Evolutionary conservation across 2,113 vertebrate genomes (phyloP).

Genomic region (Condylura cristata): DNA sequence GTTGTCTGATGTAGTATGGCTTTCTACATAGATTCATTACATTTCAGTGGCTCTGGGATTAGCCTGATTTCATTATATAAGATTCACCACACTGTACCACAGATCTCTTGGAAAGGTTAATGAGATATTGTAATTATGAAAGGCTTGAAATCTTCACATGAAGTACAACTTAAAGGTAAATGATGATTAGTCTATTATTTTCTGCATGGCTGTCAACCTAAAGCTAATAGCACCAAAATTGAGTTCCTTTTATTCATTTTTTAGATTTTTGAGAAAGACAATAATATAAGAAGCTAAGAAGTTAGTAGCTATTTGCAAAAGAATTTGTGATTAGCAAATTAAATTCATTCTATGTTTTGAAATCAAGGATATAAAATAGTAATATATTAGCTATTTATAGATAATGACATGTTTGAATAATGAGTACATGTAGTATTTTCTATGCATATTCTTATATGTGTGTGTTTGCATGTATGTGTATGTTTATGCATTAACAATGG

Average conservation of each 20-base stretch:
- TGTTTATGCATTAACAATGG: background rate
- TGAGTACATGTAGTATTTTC: background rate
- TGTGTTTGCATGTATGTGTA: background rate
- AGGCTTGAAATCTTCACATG: background rate
- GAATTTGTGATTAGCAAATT: background rate
- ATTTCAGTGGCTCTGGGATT: background rate
- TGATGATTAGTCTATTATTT: constrained; percentile 21
- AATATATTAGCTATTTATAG: background rate
- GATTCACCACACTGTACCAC: background rate
- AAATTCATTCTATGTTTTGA: background rate
- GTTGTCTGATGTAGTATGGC: background rate
- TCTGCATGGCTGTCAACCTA: background rate
- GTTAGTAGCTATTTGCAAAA: background rate
- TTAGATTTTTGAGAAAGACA: background rate
- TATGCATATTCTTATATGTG: background rate
- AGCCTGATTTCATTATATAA: background rate
- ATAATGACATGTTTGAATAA: background rate
- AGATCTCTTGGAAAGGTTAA: constrained; percentile 3
- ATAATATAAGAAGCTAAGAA: background rate
- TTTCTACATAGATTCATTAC: background rate
- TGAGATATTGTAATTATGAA: background rate
- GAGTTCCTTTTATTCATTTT: background rate
- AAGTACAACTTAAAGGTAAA: background rate
- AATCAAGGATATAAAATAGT: background rate
- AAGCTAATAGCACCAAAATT: background rate